Conservation (phyloP, 2,797 vertebrate species). For the Muraenolepis orangiensis region DNA sequence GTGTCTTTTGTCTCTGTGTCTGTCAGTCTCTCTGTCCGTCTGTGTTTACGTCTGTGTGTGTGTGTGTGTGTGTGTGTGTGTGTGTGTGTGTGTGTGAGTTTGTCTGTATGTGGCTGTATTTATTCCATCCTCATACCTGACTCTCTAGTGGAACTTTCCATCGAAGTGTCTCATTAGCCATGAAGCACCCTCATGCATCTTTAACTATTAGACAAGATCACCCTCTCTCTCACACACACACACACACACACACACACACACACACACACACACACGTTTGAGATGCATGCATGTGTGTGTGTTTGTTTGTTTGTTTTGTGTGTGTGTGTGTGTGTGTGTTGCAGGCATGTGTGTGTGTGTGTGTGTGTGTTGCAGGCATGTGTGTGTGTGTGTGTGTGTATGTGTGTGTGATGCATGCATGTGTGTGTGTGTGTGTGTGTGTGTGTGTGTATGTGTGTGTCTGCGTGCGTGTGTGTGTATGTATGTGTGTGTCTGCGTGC, state of each 20-base stretch:
- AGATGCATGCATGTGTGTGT: too few species aligned
- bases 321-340: not conserved
- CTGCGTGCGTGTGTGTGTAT: not conserved
- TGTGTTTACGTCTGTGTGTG: not conserved
- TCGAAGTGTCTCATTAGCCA: conserved; percentile 67
- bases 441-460: not conserved
- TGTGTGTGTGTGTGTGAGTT: not conserved
- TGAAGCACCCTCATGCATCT: conserved; percentile 65
- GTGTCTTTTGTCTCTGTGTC: not conserved
- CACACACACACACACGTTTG: too few species aligned
- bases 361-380: conserved; percentile 20
- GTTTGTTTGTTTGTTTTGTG: not conserved
- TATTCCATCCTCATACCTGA: conserved; percentile 7
- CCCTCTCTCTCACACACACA: conserved; percentile 39
- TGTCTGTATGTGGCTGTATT: conserved; percentile 1
- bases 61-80: conserved; percentile 9
- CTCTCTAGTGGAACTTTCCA: conserved; percentile 64
- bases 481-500: conserved; percentile 12
- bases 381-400: not conserved
- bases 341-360: conserved; percentile 13
- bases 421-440: conserved; percentile 7
- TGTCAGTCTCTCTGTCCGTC: not conserved
- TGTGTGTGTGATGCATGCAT: not conserved
- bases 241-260: not conserved
- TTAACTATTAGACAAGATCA: conserved; percentile 60